These are phyloP conservation scores for Oreochromis grahami DNA, from an alignment of 2,797 vertebrate species.

Conservation along the genomic window DNA sequence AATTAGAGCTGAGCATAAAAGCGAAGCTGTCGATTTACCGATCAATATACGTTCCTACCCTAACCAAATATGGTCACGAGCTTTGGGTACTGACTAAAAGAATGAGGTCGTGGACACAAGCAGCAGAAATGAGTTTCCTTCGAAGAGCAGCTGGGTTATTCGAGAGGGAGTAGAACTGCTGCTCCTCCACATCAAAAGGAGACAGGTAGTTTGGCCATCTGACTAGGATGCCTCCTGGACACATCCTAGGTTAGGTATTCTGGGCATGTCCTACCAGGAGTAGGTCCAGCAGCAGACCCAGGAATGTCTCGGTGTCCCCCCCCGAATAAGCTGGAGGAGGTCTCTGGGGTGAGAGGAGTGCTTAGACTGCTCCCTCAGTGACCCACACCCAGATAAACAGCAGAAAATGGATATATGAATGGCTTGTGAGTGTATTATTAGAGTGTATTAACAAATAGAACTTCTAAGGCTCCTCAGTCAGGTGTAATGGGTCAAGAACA, in stretches of 20 bases:
- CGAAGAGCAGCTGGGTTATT: not conserved
- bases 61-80: not conserved
- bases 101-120: not conserved
- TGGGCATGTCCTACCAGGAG: not conserved
- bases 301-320: not conserved
- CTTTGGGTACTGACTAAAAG: not conserved
- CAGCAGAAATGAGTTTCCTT: not conserved
- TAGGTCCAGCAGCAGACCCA: not conserved
- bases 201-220: not conserved
- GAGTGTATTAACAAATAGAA: not conserved
- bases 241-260: not conserved
- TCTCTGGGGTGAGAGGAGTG: not conserved
- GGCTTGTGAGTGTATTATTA: not conserved
- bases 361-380: not conserved
- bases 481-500: not conserved
- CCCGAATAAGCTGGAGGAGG: not conserved
- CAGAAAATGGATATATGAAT: not conserved
- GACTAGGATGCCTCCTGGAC: not conserved
- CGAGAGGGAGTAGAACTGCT: not conserved
- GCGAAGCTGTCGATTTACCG: not conserved
- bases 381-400: not conserved
- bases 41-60: not conserved
- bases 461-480: not conserved
- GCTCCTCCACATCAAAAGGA: not conserved
- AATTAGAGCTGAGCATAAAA: not conserved